A percentile compares a stretch with the other conserved stretches of the same genome.
Conservation (phyloP, 1,140 invertebrate genomes). For the Cecropterus lyciades region DNA sequence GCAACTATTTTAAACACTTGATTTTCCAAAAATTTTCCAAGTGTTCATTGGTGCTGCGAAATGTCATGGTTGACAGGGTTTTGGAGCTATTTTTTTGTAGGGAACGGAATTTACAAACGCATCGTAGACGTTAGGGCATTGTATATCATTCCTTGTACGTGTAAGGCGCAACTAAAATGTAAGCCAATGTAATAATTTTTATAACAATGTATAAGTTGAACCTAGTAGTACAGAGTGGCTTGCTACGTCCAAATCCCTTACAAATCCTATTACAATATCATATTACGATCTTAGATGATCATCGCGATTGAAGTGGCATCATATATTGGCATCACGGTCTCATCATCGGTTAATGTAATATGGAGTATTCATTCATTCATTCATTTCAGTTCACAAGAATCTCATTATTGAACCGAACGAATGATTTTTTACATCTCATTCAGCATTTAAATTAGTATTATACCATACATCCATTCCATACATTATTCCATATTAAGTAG, state of each 20-base stretch:
- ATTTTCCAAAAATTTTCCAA: constrained; percentile 44
- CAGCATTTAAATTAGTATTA: not conserved
- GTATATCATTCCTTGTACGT: constrained; percentile 58
- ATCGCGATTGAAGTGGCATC: no score
- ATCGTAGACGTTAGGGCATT: constrained; percentile 50
- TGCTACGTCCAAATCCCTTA: not conserved
- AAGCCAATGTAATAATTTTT: constrained; percentile 42
- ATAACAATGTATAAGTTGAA: constrained; percentile 1
- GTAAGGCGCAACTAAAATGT: constrained; percentile 50
- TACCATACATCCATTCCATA: no score
- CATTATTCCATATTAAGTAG: not conserved
- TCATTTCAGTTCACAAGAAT: not conserved
- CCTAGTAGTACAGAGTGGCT: not conserved
- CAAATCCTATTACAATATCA: not conserved
- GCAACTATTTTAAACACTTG: not conserved
- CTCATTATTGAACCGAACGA: not conserved
- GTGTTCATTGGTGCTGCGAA: constrained; percentile 73
- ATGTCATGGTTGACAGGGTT: constrained; percentile 66
- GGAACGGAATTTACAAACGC: constrained; percentile 48
- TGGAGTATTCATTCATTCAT: not conserved
- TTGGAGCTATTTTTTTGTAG: constrained; percentile 62
- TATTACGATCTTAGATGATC: not conserved
- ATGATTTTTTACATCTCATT: not conserved
- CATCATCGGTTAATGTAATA: no score
- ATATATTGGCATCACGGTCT: not conserved